phyloP scores from a whole-genome alignment of 2,113 vertebrate genomes.

The Lates calcarifer region DNA sequence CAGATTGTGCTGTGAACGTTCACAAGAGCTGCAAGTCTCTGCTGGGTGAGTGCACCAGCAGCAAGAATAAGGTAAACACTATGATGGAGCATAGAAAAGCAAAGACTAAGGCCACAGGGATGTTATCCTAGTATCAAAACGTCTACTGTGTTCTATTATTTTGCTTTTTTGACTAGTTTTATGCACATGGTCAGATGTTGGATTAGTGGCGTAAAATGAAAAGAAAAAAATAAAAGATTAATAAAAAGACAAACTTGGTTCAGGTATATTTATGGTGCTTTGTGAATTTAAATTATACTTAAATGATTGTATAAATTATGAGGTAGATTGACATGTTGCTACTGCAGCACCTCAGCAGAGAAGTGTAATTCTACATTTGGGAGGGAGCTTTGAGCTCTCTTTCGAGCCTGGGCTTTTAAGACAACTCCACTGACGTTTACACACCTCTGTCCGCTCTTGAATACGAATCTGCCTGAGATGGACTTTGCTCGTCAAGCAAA shows the following conservation, averaged over 20 bases:
- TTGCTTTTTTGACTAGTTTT: not conserved
- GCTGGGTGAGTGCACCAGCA: conserved; percentile 89
- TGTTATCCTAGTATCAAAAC: no score
- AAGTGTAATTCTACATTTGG: conserved; percentile 16
- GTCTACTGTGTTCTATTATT: not conserved
- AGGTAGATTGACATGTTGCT: not conserved
- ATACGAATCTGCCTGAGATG: conserved; percentile 17
- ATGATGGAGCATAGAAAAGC: conserved; percentile 13
- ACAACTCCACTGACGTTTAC: not conserved
- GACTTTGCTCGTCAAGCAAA: not conserved
- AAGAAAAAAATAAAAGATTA: no score
- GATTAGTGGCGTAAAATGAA: not conserved
- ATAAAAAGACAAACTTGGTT: no score
- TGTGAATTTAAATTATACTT: not conserved
- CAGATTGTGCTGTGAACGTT: conserved; percentile 93
- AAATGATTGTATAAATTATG: not conserved
- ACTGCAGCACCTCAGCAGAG: not conserved
- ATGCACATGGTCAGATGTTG: not conserved
- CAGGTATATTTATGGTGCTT: no score
- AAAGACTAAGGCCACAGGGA: not conserved
- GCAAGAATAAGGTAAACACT: conserved; percentile 88
- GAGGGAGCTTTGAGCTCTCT: not conserved
- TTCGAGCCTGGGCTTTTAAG: not conserved
- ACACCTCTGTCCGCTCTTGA: conserved; percentile 4
- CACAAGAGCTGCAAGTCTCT: conserved; percentile 92